Conservation (phyloP, 2,797 vertebrate genomes). For the Gymnodraco acuticeps region DNA sequence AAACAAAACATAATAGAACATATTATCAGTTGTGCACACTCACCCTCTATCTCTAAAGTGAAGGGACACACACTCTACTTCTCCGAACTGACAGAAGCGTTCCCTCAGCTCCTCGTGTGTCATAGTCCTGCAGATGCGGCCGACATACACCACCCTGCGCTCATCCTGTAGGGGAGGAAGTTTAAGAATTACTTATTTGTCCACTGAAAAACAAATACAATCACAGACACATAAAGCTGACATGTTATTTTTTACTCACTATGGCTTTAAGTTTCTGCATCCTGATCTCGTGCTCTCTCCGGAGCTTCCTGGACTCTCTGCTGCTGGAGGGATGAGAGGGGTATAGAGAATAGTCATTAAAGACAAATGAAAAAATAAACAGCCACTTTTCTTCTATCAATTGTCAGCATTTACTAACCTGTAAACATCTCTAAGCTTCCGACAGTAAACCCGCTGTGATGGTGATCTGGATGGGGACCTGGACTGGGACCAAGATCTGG, state of each 20-base stretch:
- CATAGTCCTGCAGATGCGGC: slow-evolving; percentile 93
- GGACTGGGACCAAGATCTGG: slow-evolving; percentile 71
- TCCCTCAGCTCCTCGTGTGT: slow-evolving; percentile 91
- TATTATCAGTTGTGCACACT: slow-evolving; percentile 30
- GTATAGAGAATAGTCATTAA: not conserved
- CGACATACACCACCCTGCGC: slow-evolving; percentile 95
- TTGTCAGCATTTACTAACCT: slow-evolving; percentile 74
- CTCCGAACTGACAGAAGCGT: slow-evolving; percentile 94
- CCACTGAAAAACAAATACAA: not conserved
- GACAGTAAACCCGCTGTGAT: slow-evolving; percentile 54
- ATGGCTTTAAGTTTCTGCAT: slow-evolving; percentile 84
- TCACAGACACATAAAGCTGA: not conserved
- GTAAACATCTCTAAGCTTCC: slow-evolving; percentile 78
- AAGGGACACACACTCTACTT: slow-evolving; percentile 94
- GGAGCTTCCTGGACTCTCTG: slow-evolving; percentile 66
- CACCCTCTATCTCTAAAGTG: slow-evolving; percentile 94
- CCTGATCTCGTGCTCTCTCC: slow-evolving; percentile 66
- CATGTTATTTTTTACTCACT: slow-evolving; percentile 66
- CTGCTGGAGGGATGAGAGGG: slow-evolving; percentile 34
- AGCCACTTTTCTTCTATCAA: no score
- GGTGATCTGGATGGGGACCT: slow-evolving; percentile 69
- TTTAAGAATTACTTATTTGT: not conserved
- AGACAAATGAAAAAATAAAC: no score
- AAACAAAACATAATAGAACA: no score
- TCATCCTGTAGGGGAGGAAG: slow-evolving; percentile 86